Conservation (phyloP, 2,797 vertebrate genomes). For the Avahi laniger region DNA sequence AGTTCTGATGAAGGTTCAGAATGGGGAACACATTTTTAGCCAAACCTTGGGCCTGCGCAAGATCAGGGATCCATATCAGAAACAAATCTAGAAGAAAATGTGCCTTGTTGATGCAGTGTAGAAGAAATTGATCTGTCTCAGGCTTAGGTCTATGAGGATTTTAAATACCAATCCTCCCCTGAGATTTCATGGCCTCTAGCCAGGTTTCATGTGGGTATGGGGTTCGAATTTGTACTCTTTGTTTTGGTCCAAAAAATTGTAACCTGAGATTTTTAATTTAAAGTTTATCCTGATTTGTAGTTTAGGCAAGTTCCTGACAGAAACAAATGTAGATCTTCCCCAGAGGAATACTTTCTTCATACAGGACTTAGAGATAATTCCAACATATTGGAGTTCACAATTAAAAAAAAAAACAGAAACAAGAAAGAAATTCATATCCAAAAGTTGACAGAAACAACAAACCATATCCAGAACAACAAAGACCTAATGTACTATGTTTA, state of each 20-base stretch:
- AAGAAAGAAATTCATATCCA: neutral
- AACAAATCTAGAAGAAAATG: constrained; percentile 18
- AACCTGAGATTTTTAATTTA: constrained; percentile 18
- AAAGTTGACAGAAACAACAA: constrained; percentile 13
- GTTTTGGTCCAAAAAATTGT: neutral
- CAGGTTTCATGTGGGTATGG: neutral
- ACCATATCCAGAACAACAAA: neutral
- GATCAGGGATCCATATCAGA: neutral
- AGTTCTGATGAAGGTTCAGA: neutral
- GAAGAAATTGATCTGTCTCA: constrained; percentile 27
- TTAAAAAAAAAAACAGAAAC: neutral
- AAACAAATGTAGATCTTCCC: neutral
- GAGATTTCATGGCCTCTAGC: neutral
- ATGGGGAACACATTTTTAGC: neutral
- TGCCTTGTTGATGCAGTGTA: neutral
- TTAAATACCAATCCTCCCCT: neutral
- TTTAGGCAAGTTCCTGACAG: neutral
- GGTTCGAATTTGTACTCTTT: neutral
- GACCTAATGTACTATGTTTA: neutral
- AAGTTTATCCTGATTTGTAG: neutral
- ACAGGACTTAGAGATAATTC: constrained; percentile 14
- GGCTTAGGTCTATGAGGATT: constrained; percentile 4
- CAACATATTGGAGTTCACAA: neutral
- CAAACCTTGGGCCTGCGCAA: neutral
- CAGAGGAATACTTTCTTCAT: neutral